phyloP scores from a whole-genome alignment of 2,888 invertebrate species.

The Malthinus flaveolus region DNA sequence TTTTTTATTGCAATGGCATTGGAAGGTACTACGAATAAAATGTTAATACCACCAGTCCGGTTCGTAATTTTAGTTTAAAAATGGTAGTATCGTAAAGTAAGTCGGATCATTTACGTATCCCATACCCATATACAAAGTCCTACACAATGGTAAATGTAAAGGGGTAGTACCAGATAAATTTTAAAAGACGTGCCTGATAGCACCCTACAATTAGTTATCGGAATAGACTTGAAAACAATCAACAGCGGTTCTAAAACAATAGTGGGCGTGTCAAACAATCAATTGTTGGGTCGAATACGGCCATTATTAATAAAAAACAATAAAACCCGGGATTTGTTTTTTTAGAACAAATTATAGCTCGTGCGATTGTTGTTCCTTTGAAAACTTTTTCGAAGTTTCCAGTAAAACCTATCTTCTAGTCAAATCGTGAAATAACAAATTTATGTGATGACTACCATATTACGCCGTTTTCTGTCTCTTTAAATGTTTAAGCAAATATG shows the following conservation, averaged over 20 bases:
- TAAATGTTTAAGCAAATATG: conserved; percentile 53
- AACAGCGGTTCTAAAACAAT: conserved; percentile 55
- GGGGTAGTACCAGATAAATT: conserved; percentile 47
- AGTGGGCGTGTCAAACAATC: conserved; percentile 53
- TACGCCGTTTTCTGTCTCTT: conserved; percentile 48
- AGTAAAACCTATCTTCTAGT: not conserved
- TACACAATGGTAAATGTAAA: conserved; percentile 43
- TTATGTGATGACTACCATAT: conserved; percentile 53
- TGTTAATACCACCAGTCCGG: conserved; percentile 13
- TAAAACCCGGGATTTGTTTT: not conserved
- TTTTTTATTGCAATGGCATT: not conserved
- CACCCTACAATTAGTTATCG: conserved; percentile 51
- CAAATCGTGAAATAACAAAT: conserved; percentile 25
- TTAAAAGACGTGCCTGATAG: conserved; percentile 47
- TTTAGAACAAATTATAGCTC: not conserved
- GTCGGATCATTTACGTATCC: conserved; percentile 16
- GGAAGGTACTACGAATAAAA: not conserved
- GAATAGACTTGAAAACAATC: conserved; percentile 51
- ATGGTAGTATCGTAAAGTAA: conserved; percentile 23
- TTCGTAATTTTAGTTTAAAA: conserved; percentile 24
- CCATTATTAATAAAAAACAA: too few relatives aligned
- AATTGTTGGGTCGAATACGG: conserved; percentile 50
- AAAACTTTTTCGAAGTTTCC: not conserved
- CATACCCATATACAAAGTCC: conserved; percentile 27
- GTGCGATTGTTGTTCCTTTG: too few relatives aligned